Conservation (phyloP, 37 sponge, comb jelly and placozoan species). For the Haliclona indistincta region DNA sequence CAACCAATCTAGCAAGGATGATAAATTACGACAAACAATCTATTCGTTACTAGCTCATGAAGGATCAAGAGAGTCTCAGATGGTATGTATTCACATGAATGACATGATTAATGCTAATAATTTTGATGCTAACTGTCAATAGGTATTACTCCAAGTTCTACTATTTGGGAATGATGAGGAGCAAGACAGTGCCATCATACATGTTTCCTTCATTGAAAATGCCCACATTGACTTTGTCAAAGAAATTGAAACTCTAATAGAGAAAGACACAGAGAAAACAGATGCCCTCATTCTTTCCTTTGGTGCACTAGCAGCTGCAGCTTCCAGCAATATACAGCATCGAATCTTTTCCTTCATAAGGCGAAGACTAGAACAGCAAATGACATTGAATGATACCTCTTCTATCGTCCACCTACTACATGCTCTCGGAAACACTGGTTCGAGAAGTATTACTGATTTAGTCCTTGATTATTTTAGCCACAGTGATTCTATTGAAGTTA, state of each 20-base stretch:
- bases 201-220: conserved; percentile 7
- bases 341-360: neutral
- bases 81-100: conserved; percentile 10
- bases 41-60: conserved; percentile 49
- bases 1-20: no score
- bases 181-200: neutral
- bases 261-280: neutral
- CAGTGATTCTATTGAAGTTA: neutral
- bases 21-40: no score
- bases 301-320: conserved; percentile 24
- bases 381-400: neutral
- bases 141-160: conserved; percentile 13
- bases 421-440: conserved; percentile 16
- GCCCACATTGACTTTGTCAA: conserved; percentile 11
- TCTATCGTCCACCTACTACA: conserved; percentile 11
- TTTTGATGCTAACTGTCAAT: neutral
- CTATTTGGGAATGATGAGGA: conserved; percentile 13
- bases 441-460: neutral
- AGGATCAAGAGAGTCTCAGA: conserved; percentile 28
- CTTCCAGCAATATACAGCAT: neutral
- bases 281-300: conserved; percentile 33
- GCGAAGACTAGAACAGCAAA: neutral
- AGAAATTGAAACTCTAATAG: conserved; percentile 18
- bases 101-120: neutral
- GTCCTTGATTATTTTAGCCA: conserved; percentile 1